phyloP scores from a whole-genome alignment of 2,888 invertebrate genomes.

The Drosophila vallismaia region DNA sequence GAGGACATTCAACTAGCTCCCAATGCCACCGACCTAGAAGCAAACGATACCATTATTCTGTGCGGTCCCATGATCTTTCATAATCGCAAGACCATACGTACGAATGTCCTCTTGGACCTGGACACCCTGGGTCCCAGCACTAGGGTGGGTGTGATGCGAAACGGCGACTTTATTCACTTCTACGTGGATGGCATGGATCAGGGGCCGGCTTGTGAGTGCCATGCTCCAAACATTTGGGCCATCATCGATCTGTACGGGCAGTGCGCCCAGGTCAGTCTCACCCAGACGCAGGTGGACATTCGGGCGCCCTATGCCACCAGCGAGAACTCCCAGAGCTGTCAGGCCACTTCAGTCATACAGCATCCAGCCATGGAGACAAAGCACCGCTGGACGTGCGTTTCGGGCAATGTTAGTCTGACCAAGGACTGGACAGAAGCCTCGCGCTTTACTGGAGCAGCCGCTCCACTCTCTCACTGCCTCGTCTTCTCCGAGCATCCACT shows the following conservation, averaged over 20 bases:
- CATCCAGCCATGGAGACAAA: conserved; percentile 85
- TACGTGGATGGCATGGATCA: conserved; percentile 94
- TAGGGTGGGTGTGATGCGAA: conserved; percentile 94
- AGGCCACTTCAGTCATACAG: conserved; percentile 86
- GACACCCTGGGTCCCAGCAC: conserved; percentile 92
- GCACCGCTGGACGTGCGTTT: conserved; percentile 83
- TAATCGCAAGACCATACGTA: conserved; percentile 92
- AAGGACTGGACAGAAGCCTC: conserved; percentile 84
- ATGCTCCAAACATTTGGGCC: conserved; percentile 93
- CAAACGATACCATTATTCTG: conserved; percentile 95
- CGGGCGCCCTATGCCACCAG: conserved; percentile 84
- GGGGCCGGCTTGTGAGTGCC: conserved; percentile 92
- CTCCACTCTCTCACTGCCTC: conserved; percentile 82
- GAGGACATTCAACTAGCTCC: conserved; percentile 94
- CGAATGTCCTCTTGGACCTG: conserved; percentile 93
- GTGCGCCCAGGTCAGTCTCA: conserved; percentile 92
- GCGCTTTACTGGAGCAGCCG: conserved; percentile 79
- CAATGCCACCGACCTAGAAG: conserved; percentile 95
- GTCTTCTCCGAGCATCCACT: conserved; percentile 83
- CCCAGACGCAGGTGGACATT: conserved; percentile 77
- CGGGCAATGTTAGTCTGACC: conserved; percentile 82
- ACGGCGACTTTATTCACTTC: conserved; percentile 93
- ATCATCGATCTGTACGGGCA: conserved; percentile 98
- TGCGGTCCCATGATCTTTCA: conserved; percentile 96
- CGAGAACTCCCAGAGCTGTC: conserved; percentile 86